A percentile compares a stretch with the other conserved stretches of the same genome.
Evolutionary conservation across 1,140 invertebrate genomes (phyloP).

Genomic region (Hylaeus anthracinus): DNA sequence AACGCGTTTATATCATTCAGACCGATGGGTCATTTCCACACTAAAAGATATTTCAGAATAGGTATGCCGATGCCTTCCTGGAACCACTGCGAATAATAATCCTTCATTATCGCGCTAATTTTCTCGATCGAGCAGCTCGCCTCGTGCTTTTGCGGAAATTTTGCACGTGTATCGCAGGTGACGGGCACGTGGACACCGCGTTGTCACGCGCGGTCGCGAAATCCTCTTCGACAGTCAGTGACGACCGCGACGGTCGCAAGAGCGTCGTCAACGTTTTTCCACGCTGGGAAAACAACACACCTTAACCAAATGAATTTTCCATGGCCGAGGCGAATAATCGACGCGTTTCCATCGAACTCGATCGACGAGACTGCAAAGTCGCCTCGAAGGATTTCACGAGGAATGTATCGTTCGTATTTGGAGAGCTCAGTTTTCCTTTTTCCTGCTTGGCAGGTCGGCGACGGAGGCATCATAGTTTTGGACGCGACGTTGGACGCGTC

Average conservation of each 20-base stretch:
- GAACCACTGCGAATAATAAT: no score
- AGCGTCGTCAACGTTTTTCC: no score
- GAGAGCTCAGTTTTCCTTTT: background rate
- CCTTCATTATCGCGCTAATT: no score
- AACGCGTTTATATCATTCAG: no score
- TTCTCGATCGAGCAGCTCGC: no score
- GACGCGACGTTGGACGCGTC: slow-evolving; percentile 83
- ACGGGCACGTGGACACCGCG: background rate
- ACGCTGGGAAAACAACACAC: background rate
- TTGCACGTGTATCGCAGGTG: background rate
- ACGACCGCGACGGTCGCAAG: no score
- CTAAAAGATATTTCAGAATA: no score
- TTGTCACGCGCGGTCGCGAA: background rate
- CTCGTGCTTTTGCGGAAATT: background rate
- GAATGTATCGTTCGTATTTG: slow-evolving; percentile 12
- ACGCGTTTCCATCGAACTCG: slow-evolving; percentile 24
- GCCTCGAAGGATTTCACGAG: slow-evolving; percentile 21
- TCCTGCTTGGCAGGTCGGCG: slow-evolving; percentile 82
- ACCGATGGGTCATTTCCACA: no score
- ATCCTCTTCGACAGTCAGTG: background rate
- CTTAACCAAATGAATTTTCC: background rate
- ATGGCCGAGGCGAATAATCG: background rate
- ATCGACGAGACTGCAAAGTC: slow-evolving; percentile 34
- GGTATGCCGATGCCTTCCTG: no score
- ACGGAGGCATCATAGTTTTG: slow-evolving; percentile 85